Evolutionary conservation across 2,113 vertebrate species (phyloP).

Genomic region (Lepus timidus): DNA sequence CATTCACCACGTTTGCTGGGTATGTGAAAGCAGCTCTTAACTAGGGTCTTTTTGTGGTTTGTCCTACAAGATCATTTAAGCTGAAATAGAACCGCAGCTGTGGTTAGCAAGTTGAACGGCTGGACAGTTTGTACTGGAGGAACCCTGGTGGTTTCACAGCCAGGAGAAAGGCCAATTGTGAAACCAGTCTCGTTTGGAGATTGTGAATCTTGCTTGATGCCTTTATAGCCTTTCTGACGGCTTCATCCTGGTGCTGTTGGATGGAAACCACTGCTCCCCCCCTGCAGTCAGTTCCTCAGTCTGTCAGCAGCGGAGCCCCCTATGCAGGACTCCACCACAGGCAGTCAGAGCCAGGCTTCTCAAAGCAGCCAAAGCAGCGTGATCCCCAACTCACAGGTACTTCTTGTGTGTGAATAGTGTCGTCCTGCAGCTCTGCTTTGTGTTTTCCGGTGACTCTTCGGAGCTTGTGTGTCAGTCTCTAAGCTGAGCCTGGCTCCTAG

Average conservation of each 20-base stretch:
- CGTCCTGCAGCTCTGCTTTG: conserved; percentile 84
- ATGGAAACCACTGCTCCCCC: conserved; percentile 76
- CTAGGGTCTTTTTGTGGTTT: conserved; percentile 67
- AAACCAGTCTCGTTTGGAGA: conserved; percentile 63
- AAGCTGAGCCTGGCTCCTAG: conserved; percentile 87
- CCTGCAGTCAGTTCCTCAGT: conserved; percentile 60
- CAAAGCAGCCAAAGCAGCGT: conserved; percentile 65
- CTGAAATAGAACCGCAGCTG: conserved; percentile 74
- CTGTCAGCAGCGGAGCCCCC: conserved; percentile 79
- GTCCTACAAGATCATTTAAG: conserved; percentile 72
- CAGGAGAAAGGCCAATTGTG: conserved; percentile 58
- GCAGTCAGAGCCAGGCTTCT: conserved; percentile 86
- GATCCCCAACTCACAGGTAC: conserved; percentile 84
- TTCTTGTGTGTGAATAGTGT: conserved; percentile 85
- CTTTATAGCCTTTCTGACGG: conserved; percentile 86
- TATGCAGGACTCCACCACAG: conserved; percentile 83
- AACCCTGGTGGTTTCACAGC: conserved; percentile 67
- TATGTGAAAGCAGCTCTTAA: conserved; percentile 80
- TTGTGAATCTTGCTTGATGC: conserved; percentile 67
- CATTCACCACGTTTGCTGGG: conserved; percentile 66
- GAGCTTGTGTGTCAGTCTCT: conserved; percentile 84
- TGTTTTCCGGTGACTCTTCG: conserved; percentile 80
- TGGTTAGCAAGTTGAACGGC: conserved; percentile 58
- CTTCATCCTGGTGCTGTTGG: conserved; percentile 84
- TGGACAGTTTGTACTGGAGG: conserved; percentile 64